These are phyloP conservation scores for Ceyx melanurus DNA, from an alignment of 2,113 vertebrate genomes.

Conservation along the genomic window DNA sequence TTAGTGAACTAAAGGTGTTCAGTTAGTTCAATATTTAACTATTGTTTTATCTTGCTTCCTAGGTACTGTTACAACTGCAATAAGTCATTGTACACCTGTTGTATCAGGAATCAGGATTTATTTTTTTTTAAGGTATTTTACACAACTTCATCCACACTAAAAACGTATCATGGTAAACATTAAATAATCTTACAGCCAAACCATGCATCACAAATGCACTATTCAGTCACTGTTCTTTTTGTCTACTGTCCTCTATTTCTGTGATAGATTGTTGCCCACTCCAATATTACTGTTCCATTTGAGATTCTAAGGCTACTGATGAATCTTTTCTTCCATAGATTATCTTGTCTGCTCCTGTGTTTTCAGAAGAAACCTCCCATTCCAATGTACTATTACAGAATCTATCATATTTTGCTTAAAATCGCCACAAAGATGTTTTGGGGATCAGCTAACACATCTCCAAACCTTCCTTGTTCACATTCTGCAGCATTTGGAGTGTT, in stretches of 20 bases:
- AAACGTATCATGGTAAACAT: constrained; percentile 50
- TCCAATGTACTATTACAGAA: background rate
- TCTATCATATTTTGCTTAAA: constrained; percentile 40
- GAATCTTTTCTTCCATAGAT: constrained; percentile 19
- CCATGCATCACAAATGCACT: constrained; percentile 4
- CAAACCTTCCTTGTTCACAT: constrained; percentile 18
- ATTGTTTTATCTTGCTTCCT: constrained; percentile 78
- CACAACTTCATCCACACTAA: constrained; percentile 64
- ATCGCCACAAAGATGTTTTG: background rate
- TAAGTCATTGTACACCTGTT: constrained; percentile 81
- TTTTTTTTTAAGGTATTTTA: constrained; percentile 66
- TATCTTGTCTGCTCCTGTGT: constrained; percentile 44
- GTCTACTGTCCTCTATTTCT: constrained; percentile 41
- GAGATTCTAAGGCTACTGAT: constrained; percentile 38
- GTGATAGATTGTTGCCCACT: constrained; percentile 6
- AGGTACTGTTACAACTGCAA: constrained; percentile 84
- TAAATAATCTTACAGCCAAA: constrained; percentile 62
- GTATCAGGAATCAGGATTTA: constrained; percentile 78
- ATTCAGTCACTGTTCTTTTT: constrained; percentile 40
- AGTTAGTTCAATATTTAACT: constrained; percentile 74
- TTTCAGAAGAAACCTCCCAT: background rate
- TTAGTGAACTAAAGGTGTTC: constrained; percentile 74
- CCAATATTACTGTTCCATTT: constrained; percentile 7
- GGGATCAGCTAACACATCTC: constrained; percentile 28
- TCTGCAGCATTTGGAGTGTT: constrained; percentile 31